These are phyloP conservation scores for Eubasilissa splendida DNA, from an alignment of 2,888 invertebrate genomes.

Conservation along the genomic window DNA sequence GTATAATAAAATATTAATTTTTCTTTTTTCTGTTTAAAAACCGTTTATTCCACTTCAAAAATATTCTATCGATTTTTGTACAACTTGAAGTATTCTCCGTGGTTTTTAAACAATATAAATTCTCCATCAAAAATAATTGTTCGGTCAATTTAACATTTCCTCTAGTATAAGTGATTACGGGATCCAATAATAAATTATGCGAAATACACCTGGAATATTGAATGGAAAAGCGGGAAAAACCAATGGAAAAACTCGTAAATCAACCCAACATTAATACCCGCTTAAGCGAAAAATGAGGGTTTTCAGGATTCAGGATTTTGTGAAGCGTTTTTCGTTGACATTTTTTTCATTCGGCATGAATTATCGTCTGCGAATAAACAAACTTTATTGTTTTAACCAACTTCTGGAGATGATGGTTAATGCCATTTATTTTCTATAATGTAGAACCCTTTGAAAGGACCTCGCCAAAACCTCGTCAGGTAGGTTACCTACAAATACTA, in stretches of 20 bases:
- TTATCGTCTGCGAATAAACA: conserved; percentile 29
- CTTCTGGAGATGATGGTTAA: conserved; percentile 30
- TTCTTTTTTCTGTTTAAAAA: too few relatives aligned
- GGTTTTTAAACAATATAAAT: not conserved
- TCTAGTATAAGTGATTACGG: conserved; percentile 42
- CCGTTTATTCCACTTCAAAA: too few relatives aligned
- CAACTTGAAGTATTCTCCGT: too few relatives aligned
- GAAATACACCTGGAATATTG: conserved; percentile 55
- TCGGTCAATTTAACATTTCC: conserved; percentile 49
- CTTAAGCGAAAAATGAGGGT: conserved; percentile 38
- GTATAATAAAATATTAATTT: too few relatives aligned
- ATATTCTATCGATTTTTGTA: too few relatives aligned
- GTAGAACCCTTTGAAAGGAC: not conserved
- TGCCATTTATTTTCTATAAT: conserved; percentile 19
- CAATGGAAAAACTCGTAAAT: conserved; percentile 54
- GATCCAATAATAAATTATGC: conserved; percentile 48
- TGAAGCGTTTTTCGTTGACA: conserved; percentile 41
- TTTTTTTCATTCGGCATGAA: conserved; percentile 42
- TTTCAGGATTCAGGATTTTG: conserved; percentile 10
- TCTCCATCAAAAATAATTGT: conserved; percentile 37
- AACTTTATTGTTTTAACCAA: conserved; percentile 27
- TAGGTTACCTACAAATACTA: too few relatives aligned
- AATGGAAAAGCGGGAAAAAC: conserved; percentile 53
- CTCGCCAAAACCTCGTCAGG: not conserved
- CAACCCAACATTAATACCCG: conserved; percentile 52